These are phyloP conservation scores for Euzetes globulus DNA, from an alignment of 2,888 invertebrate species.

Conservation along the genomic window DNA sequence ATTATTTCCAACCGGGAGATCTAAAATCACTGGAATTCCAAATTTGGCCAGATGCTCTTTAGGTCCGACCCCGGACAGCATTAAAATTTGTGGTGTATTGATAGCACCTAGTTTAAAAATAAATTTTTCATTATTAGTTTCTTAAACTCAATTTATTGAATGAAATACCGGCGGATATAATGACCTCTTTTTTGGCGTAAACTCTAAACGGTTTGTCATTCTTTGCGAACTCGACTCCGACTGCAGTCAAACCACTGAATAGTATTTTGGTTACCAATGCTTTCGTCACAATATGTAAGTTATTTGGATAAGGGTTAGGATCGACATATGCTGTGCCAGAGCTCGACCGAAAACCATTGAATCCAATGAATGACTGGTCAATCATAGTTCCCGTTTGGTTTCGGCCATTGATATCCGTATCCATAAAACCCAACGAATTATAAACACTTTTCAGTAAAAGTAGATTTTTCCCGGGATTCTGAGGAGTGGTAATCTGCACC, in stretches of 20 bases:
- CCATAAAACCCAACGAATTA: background rate
- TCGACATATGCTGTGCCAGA: constrained; percentile 3
- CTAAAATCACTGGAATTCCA: background rate
- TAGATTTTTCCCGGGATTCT: no score
- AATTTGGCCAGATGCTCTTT: background rate
- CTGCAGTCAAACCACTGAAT: background rate
- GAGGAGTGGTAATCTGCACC: no score
- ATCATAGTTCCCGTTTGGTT: background rate
- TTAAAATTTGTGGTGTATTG: background rate
- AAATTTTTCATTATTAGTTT: no score
- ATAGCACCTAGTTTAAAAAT: background rate
- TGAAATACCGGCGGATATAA: background rate
- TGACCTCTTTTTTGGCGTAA: background rate
- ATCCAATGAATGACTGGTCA: background rate
- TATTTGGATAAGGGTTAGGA: background rate
- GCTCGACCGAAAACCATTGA: background rate
- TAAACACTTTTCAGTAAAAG: background rate
- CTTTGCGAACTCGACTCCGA: background rate
- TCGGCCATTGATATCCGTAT: background rate
- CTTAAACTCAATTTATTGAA: no score
- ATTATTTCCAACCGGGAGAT: background rate
- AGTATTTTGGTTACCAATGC: background rate
- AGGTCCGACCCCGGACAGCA: background rate
- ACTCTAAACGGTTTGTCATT: background rate
- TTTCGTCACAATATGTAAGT: background rate